Evolutionary conservation across 2,888 invertebrate species (phyloP).

Genomic region (Drosophila nigricruria): DNA sequence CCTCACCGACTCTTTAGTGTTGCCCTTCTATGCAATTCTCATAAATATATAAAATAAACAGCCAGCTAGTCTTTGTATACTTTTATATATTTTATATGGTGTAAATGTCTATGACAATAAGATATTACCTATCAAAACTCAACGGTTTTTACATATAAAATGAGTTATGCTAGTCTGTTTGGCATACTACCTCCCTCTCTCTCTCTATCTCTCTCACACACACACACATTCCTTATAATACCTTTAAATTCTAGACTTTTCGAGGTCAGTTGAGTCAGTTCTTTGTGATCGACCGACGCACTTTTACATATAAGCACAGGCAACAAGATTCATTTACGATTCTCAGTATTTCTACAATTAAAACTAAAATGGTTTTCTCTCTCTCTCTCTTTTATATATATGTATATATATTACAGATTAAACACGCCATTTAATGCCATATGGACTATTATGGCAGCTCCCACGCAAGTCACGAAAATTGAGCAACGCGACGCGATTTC

Average conservation of each 20-base stretch:
- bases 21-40: neutral
- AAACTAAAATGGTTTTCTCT: slow-evolving; percentile 55
- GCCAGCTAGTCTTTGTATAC: too few species aligned
- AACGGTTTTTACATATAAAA: neutral
- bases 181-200: too few species aligned
- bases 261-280: slow-evolving; percentile 29
- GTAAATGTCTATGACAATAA: neutral
- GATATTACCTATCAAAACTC: neutral
- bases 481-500: slow-evolving; percentile 59
- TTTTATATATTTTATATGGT: neutral
- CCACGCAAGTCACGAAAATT: slow-evolving; percentile 74
- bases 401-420: slow-evolving; percentile 66
- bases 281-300: slow-evolving; percentile 39
- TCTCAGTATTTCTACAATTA: slow-evolving; percentile 62
- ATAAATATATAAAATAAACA: neutral
- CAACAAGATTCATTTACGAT: slow-evolving; percentile 61
- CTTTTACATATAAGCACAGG: slow-evolving; percentile 37
- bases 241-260: slow-evolving; percentile 26
- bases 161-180: too few species aligned
- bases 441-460: slow-evolving; percentile 68
- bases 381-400: slow-evolving; percentile 18
- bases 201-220: neutral
- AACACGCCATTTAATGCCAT: slow-evolving; percentile 70
- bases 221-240: neutral
- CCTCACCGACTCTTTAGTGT: too few species aligned